Base-by-base conservation (phyloP, 2,113 vertebrate species). In the Pseudolaguvia tuberculata region DNA sequence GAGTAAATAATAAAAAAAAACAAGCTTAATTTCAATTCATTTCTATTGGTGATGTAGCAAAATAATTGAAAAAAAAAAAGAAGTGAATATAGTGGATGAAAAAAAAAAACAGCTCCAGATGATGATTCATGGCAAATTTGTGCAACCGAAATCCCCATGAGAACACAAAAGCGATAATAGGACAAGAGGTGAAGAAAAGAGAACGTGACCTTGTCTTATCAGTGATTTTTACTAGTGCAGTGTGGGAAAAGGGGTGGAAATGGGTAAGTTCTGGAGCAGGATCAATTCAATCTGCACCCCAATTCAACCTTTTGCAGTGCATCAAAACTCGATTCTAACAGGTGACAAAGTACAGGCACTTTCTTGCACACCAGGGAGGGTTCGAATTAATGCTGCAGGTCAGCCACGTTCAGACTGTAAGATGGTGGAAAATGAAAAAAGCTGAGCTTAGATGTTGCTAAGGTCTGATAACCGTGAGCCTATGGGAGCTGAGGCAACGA, bases 41-140 rank as follows among this genome's bases (percentile, higher is more conserved):
- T 35, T 39, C 67, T 13, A 39, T 42, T 56, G n/a, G 53, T n/a
- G 6, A n/a, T 42, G 11, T 14, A 27, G 14, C 31, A 25, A 48
- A 25, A 62, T n/a, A n/a, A n/a, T n/a, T 6, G 65, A 70, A 59
- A 21, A 50, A 48, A 1, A 10, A 67, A 14, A 79, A 55, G 65
- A 61, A 73, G 50, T 50, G 73, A 70, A 56, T 70, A 82, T 81
- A 17, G 65, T 51, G 59, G 75, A 74, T 66, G 27, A 68, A 67
- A 78, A 50, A n/a, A 48, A 65, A 79, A n/a, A n/a, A n/a, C n/a
- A n/a, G n/a, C 31, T 35, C 79, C 57, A 75, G 83, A 84, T n/a
- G 85, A 86, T 86, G 85, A 86, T 85, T 88, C 80, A 83, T 87
- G 87, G 84, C 83, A 80, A 78, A 83, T 86, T 83, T 82, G 82